Evolutionary conservation across 2,888 invertebrate genomes (phyloP).

Genomic region (Parnassius smintheus): DNA sequence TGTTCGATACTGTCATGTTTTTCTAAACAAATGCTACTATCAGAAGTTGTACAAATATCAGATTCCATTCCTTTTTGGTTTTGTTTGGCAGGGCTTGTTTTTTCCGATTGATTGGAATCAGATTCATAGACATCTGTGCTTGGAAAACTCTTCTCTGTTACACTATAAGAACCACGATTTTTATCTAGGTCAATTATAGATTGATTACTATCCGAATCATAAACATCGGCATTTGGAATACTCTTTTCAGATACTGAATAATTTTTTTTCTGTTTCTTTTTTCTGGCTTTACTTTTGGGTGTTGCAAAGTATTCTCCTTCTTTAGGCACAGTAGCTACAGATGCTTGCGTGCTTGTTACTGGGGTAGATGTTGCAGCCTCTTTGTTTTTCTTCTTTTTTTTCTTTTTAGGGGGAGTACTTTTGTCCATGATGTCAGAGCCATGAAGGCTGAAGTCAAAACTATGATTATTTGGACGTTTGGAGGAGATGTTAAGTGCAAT

Average conservation of each 20-base stretch:
- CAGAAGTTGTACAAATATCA: conserved; percentile 41
- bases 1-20: conserved; percentile 23
- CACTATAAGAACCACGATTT: conserved; percentile 52
- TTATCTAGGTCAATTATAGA: conserved; percentile 52
- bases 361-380: conserved; percentile 57
- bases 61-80: conserved; percentile 31
- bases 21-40: conserved; percentile 37
- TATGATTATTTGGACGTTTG: conserved; percentile 55
- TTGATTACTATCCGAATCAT: conserved; percentile 81
- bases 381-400: conserved; percentile 67
- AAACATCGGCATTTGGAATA: conserved; percentile 74
- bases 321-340: conserved; percentile 35
- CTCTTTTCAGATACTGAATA: conserved; percentile 61
- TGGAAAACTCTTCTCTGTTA: conserved; percentile 63
- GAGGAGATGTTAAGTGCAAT: conserved; percentile 75
- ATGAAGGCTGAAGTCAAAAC: conserved; percentile 75
- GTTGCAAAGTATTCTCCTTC: conserved; percentile 69
- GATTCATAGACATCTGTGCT: conserved; percentile 79
- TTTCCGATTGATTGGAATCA: conserved; percentile 70
- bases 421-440: conserved; percentile 66
- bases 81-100: conserved; percentile 36
- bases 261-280: conserved; percentile 66
- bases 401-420: conserved; percentile 62
- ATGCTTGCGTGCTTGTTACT: conserved; percentile 32
- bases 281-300: conserved; percentile 72